Evolutionary conservation across 2,113 vertebrate species (phyloP).

Genomic region (Lophochroa leadbeateri): DNA sequence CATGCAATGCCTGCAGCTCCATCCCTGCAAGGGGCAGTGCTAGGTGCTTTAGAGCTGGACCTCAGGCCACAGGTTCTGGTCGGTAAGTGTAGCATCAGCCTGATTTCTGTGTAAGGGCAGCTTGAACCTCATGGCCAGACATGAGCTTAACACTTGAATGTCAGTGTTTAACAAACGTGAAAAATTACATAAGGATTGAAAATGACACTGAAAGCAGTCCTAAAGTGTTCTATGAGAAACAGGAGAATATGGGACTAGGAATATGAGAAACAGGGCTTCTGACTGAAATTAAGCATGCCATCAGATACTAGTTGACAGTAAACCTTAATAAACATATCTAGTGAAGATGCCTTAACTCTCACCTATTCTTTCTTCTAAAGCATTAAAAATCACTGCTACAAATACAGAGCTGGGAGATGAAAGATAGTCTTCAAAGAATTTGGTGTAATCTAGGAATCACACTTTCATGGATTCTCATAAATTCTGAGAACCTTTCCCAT

Average conservation of each 20-base stretch:
- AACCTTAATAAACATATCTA: background rate
- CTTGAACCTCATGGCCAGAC: background rate
- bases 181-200: background rate
- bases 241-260: background rate
- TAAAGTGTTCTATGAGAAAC: background rate
- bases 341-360: background rate
- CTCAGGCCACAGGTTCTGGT: background rate
- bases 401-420: background rate
- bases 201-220: background rate
- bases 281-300: background rate
- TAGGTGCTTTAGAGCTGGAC: background rate
- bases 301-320: background rate
- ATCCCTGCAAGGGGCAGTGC: background rate
- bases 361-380: background rate
- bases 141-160: background rate
- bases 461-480: background rate
- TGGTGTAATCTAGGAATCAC: background rate
- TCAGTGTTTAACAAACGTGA: background rate
- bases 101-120: background rate
- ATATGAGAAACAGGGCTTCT: background rate
- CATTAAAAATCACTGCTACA: background rate
- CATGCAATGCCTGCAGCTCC: accelerated
- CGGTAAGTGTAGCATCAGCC: background rate
- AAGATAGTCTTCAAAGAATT: background rate
- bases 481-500: background rate